Evolutionary conservation across 1,140 invertebrate species (phyloP), one percentile per base, ranked within the genome.

Genomic region (Drosophila auraria): DNA sequence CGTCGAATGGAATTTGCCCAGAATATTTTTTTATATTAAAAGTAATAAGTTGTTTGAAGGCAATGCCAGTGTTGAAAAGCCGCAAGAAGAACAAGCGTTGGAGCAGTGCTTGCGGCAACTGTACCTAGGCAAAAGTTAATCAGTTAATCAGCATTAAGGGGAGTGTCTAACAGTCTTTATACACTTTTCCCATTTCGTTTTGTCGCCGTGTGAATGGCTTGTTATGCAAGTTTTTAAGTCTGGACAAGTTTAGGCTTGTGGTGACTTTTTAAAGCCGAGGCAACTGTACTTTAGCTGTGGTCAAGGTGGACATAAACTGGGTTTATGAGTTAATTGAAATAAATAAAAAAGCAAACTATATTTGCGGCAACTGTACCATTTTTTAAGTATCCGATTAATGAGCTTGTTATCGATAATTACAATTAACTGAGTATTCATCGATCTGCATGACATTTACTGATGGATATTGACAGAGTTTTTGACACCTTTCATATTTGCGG

Each of bases 1-100:
- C 30, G 5, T 30, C 30, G 30, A 30, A 30, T 30, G 30, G 30
- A 30, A 30, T 11, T 36, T 36, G 9, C 33, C 44, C 27, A 9
- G 40, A n/a, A 60, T 70, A 65, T 64, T 53, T 73, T 45, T 60
- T 62, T 66, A 38, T 66, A 73, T 73, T 74, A 53, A 74, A 61
- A 61, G 69, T 73, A 74, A 73, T 74, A 74, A 74, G 47, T 64
- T 44, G 44, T 69, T 38, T 62, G 47, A 23, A 42, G 38, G 65
- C 57, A 42, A 25, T 60, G 68, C 20, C 68, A 74, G 69, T 60
- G 53, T 38, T 73, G 45, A 38, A 36, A 23, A 73, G 36, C 8
- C 36, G 0, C 44, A 20, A 68, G n/a, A 33, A 54, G 17, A 9
- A 23, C 20, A 5, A 40, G 45, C 9, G 33, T 17, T 23, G 12